Conservation (phyloP, 2,797 vertebrate species). For the Lutjanus campechanus region DNA sequence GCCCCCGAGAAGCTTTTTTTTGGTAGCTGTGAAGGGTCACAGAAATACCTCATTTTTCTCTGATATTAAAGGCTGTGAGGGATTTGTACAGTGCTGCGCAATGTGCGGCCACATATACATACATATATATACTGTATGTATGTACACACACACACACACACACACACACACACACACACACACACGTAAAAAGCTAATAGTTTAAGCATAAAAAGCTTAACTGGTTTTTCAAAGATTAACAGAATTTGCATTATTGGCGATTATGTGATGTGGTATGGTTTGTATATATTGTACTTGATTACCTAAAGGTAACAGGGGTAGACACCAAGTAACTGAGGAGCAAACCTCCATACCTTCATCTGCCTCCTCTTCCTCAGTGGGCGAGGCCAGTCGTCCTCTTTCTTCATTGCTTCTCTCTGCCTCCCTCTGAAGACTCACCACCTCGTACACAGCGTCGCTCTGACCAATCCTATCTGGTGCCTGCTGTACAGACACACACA, state of each 20-base stretch:
- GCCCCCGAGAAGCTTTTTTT: constrained; percentile 3
- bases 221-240: background rate
- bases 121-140: background rate
- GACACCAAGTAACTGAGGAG: background rate
- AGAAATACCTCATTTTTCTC: constrained; percentile 9
- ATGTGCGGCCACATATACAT: background rate
- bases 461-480: constrained; percentile 87
- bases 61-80: constrained; percentile 6
- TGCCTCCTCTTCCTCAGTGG: constrained; percentile 93
- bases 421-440: constrained; percentile 93
- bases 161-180: no score
- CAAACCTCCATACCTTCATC: constrained; percentile 88
- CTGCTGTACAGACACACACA: constrained; percentile 78
- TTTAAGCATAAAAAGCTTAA: background rate
- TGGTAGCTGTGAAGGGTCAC: constrained; percentile 15
- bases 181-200: no score
- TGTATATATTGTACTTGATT: background rate
- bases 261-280: constrained; percentile 3
- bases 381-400: constrained; percentile 83
- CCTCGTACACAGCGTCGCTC: constrained; percentile 94
- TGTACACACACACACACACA: no score
- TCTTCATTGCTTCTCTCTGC: constrained; percentile 88
- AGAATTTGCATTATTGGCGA: constrained; percentile 12
- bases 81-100: background rate
- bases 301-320: background rate